phyloP scores from a whole-genome alignment of 2,797 vertebrate genomes.

The Coluber constrictor region DNA sequence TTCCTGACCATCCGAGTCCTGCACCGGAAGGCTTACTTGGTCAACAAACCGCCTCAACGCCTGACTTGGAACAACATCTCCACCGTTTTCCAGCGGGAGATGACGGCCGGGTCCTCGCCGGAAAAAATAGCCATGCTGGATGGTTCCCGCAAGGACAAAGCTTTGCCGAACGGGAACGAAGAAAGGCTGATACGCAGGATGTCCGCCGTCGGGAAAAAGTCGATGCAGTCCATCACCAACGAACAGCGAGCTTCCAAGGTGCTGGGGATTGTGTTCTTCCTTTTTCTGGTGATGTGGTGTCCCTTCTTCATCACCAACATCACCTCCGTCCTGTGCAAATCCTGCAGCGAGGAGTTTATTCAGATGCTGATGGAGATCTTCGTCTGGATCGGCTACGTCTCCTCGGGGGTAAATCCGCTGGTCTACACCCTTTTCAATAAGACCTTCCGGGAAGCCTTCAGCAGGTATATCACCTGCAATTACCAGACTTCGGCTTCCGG shows the following conservation, averaged over 20 bases:
- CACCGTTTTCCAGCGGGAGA: conserved; percentile 84
- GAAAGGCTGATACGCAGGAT: conserved; percentile 77
- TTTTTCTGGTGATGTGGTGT: conserved; percentile 98
- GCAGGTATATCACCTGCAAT: conserved; percentile 91
- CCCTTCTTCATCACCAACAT: conserved; percentile 97
- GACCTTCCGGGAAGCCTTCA: conserved; percentile 92
- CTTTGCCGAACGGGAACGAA: conserved; percentile 48
- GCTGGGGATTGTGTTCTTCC: conserved; percentile 92
- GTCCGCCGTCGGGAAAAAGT: conserved; percentile 89
- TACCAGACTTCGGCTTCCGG: conserved; percentile 70
- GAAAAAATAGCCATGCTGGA: conserved; percentile 79
- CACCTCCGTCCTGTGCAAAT: conserved; percentile 85
- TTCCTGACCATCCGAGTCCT: conserved; percentile 90
- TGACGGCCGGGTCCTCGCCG: conserved; percentile 65
- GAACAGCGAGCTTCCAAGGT: conserved; percentile 97
- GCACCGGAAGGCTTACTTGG: conserved; percentile 87
- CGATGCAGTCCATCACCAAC: conserved; percentile 91
- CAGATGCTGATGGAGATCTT: conserved; percentile 90
- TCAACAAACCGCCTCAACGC: conserved; percentile 82
- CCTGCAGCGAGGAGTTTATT: conserved; percentile 78
- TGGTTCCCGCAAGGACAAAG: conserved; percentile 67
- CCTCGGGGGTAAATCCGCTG: conserved; percentile 94
- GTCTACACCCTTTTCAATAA: conserved; percentile 98
- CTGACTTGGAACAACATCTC: conserved; percentile 78
- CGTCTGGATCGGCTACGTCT: conserved; percentile 96